Conservation (phyloP, 2,797 vertebrate species). For the Propithecus perrieri region DNA sequence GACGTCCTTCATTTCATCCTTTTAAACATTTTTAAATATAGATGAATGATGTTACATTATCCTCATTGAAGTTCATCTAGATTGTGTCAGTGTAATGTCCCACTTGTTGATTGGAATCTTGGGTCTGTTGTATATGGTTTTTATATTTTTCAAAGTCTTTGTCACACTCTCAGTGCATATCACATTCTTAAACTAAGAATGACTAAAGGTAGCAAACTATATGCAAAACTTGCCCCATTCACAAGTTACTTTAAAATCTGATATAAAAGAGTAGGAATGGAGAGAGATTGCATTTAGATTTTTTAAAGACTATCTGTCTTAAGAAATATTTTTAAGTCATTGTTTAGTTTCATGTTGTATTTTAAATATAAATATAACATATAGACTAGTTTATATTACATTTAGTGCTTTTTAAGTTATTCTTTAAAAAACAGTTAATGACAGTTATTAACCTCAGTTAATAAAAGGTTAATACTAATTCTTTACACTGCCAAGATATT, state of each 20-base stretch:
- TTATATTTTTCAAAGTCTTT: neutral
- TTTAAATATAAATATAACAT: neutral
- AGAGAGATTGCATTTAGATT: neutral
- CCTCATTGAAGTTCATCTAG: neutral
- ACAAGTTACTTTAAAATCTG: neutral
- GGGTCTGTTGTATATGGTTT: neutral
- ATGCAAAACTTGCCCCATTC: neutral
- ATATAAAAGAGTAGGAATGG: neutral
- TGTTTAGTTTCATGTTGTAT: neutral
- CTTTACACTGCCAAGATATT: neutral
- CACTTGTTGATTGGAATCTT: neutral
- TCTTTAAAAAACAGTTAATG: neutral
- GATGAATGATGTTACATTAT: neutral
- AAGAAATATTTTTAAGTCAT: neutral
- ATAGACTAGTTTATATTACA: neutral
- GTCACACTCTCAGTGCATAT: neutral
- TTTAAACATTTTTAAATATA: neutral
- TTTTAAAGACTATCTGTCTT: neutral
- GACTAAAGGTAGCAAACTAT: neutral
- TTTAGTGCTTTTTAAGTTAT: neutral
- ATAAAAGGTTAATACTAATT: neutral
- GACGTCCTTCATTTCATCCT: neutral
- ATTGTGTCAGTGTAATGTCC: neutral
- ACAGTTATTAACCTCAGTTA: neutral
- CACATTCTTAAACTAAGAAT: neutral